Base-by-base conservation (phyloP, 1,140 invertebrate genomes). In the Zeugodacus cucurbitae region DNA sequence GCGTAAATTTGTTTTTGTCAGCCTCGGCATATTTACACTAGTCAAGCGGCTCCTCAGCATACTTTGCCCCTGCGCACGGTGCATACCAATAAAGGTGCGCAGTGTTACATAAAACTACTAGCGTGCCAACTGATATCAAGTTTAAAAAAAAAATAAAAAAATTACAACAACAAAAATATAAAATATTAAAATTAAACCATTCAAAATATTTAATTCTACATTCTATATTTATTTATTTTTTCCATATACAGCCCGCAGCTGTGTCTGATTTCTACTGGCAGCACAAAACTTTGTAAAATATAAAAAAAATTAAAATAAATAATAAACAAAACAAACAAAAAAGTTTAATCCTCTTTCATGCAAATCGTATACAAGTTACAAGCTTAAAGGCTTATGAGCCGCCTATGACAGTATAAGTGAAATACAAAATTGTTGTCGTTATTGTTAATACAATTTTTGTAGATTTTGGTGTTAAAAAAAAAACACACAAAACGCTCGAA, bases 371-470 rank as follows among this genome's bases (percentile, higher is more conserved):
- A 82, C 44, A 82, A 26, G 37, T 82, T 44, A 48, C 74, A 48
- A 82, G 74, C 74, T 82, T 82, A 82, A 22, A 48, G 37, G 74
- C 74, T 82, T 82, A 82, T n/a, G n/a, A 26, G 74, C 74, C 41
- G n/a, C n/a, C 44, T 82, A 7, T 82, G 74, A 54, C n/a, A 54
- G 22, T 7, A 82, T 82, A 29, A 54, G 41, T 82, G 74, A 48
- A 82, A 82, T 14, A 44, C 22, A n/a, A 7, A n/a, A 8, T 62
- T 62, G 22, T 82, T 82, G 11, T 82, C 29, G 6, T 82, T 82
- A 44, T 14, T 14, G n/a, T 48, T 44, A 22, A 1, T 29, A 70
- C 10, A 22, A 32, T 41, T 74, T 74, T 11, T 41, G 70, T 20
- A n/a, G 37, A 74, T 74, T 44, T 74, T 74, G 20, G 70, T 34